Evolutionary conservation across 2,113 vertebrate genomes (phyloP), one percentile per base, ranked within the genome.

Genomic region (Leucopsar rothschildi): DNA sequence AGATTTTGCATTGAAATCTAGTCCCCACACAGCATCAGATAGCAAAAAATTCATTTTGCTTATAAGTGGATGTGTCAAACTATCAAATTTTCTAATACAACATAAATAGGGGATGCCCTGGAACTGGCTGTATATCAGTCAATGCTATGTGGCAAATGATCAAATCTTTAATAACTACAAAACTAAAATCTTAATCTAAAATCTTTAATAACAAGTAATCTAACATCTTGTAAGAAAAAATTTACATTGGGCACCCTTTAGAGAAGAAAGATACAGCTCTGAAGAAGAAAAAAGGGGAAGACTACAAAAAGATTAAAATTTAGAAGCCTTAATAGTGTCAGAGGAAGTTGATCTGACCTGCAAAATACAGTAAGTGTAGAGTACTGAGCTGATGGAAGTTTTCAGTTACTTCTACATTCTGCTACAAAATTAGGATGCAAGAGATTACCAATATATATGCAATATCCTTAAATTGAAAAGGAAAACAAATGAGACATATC

Each of bases 131-230:
- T 27, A 7, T 88, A 92, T 94, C 80, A 71, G 68, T 39, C 6
- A 1, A 21, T 64, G 50, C 11, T 52, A 66, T 64, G 37, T 82
- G 39, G 64, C 20, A 95, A 92, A 86, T 89, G 83, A 96, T 86
- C 88, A 82, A 82, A 93, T 93, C 86, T 96, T 96, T 96, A 97
- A 96, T 95, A 96, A 93, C 56, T 42, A 81, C 37, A 81, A 84
- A 92, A 82, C 80, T 63, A 69, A 92, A 95, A 96, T 92, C 55
- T 93, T 90, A 93, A 92, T 92, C 82, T 93, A 83, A 81, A 92
- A 96, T 97, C 95, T 96, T 97, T 94, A 96, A 95, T 95, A 96
- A 97, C 42, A 70, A 94, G 50, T 91, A 93, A 93, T 95, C 75
- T 83, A 60, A 86, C 91, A 89, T 92, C 90, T 96, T 71, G 28